Evolutionary conservation across 2,888 invertebrate genomes (phyloP), one percentile per base, ranked within the genome.

Genomic region (Scaptomyza reducta): DNA sequence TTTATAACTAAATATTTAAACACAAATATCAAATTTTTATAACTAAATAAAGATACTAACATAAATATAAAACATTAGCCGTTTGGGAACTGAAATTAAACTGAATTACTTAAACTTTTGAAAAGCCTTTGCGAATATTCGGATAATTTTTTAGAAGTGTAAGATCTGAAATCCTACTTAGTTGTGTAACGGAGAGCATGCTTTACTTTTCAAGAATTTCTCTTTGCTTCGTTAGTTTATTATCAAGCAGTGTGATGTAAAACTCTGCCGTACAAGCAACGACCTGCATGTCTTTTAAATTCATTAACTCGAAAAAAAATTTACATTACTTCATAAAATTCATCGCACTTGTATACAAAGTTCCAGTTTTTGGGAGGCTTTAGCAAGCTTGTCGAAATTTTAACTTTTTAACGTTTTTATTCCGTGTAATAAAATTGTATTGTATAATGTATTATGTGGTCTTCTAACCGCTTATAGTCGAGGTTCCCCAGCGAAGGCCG

Each of bases 401-500:
- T 61, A 14, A 49, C 16, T 38, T n/a, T n/a, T n/a, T n/a, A 51
- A 27, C 49, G 44, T 47, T 56, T 71, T 35, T 40, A 57, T n/a
- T 13, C n/a, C 40, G 65, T 56, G 45, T 11, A 61, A 51, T 50
- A 60, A 74, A 57, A 54, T 44, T 29, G 27, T 51, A 40, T 31
- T 42, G 29, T 25, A n/a, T 22, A 13, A 13, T 58, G 22, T 27
- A n/a, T 42, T 50, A 49, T 55, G 38, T 45, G 41, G 27, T 60
- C 59, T 66, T 78, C 61, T 75, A 57, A 38, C 35, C 40, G n/a
- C 47, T 57, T 50, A 16, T 49, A 50, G 58, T 53, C 59, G 44
- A 67, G 61, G 60, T 61, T 75, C 49, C 55, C 38, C 77, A 46
- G 33, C 55, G 46, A 71, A 40, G 65, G 14, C 57, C 44, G 42